phyloP scores from a whole-genome alignment of 2,797 vertebrate genomes.

The Neosalanx taihuensis region DNA sequence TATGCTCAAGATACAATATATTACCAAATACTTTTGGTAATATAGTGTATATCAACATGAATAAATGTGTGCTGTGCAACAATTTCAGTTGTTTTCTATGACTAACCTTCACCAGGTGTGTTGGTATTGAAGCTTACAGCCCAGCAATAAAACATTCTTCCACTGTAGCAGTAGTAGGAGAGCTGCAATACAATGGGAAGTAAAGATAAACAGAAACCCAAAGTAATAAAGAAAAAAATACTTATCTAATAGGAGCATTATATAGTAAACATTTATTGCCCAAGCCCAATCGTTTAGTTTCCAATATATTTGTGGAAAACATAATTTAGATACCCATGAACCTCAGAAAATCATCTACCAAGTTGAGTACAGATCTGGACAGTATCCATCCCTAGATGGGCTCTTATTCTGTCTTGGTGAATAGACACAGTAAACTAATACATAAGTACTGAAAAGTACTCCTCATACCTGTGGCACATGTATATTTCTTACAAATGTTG shows the following conservation, averaged over 20 bases:
- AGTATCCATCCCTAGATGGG: background rate
- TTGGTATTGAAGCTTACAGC: too few species aligned
- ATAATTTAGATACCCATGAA: background rate
- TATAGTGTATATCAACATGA: conserved; percentile 24
- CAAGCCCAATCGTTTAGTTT: background rate
- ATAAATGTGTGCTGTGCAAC: conserved; percentile 51
- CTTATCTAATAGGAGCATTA: background rate
- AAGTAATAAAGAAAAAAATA: background rate
- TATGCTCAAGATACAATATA: conserved; percentile 22
- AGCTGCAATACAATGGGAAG: background rate
- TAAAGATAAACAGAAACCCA: background rate
- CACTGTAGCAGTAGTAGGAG: background rate
- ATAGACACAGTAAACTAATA: background rate
- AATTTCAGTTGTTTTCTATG: too few species aligned
- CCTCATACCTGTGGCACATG: background rate
- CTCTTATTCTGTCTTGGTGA: background rate
- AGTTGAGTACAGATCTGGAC: background rate
- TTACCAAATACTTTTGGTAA: too few species aligned
- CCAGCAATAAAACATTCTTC: background rate
- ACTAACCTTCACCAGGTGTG: too few species aligned
- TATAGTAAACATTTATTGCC: background rate
- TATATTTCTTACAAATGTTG: background rate
- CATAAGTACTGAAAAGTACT: background rate
- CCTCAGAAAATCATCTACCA: background rate
- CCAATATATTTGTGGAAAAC: too few species aligned